Evolutionary conservation across 1,140 invertebrate genomes (phyloP).

Genomic region (Trissolcus basalis): DNA sequence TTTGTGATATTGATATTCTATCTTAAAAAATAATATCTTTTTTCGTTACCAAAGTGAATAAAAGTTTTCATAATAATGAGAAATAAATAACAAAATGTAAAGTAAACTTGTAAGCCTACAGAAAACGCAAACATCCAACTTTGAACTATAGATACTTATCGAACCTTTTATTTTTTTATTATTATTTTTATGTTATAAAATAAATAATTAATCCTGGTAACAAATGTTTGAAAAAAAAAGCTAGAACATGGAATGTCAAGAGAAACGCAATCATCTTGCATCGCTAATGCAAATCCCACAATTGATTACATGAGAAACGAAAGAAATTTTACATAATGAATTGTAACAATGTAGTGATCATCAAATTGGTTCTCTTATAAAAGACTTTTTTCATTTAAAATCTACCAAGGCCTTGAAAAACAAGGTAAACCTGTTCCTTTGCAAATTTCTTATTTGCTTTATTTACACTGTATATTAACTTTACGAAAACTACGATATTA

Average conservation of each 20-base stretch:
- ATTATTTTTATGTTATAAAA: background rate
- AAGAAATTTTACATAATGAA: background rate
- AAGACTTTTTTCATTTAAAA: slow-evolving; percentile 51
- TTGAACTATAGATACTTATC: too few relatives aligned
- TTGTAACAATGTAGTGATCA: slow-evolving; percentile 20
- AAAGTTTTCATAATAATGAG: too few relatives aligned
- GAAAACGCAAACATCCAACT: too few relatives aligned
- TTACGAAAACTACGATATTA: slow-evolving; percentile 52
- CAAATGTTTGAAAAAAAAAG: slow-evolving; percentile 4
- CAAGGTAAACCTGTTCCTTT: slow-evolving; percentile 44
- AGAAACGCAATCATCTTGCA: slow-evolving; percentile 9
- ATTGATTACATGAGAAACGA: slow-evolving; percentile 5
- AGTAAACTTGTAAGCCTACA: too few relatives aligned
- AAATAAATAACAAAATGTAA: too few relatives aligned
- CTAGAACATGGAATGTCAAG: slow-evolving; percentile 24
- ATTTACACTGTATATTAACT: slow-evolving; percentile 39
- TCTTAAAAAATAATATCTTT: too few relatives aligned
- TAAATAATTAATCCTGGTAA: slow-evolving; percentile 24
- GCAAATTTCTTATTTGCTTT: slow-evolving; percentile 37
- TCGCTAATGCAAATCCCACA: slow-evolving; percentile 37
- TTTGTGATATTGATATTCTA: too few relatives aligned
- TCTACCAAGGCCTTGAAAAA: slow-evolving; percentile 53
- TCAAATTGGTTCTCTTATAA: slow-evolving; percentile 46
- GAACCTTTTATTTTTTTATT: slow-evolving; percentile 8
- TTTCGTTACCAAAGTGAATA: too few relatives aligned